Evolutionary conservation across 2,113 vertebrate species (phyloP), one percentile per base, ranked within the genome.

Genomic region (Oxyruncus cristatus): DNA sequence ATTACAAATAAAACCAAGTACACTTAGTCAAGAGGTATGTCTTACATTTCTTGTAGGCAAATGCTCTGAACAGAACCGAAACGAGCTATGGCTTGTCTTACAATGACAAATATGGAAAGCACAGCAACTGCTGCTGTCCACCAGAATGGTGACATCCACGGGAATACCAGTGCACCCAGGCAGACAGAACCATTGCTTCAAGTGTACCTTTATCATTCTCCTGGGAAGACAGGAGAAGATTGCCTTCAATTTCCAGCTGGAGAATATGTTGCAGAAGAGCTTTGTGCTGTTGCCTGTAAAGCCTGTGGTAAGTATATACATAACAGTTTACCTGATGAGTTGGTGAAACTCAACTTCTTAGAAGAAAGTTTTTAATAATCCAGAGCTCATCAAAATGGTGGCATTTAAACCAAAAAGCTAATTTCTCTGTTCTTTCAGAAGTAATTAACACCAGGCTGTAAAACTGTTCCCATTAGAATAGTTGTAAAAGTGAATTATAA

Each of bases 261-360:
- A 68, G 98, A 99, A 27, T 99, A 99, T 44, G 94, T 99, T 62
- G 98, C 98, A 17, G 99, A 99, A 97, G 99, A 99, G 72, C 98
- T 99, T 74, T 99, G 99, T 55, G 74, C 99, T 88, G 95, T 95
- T 81, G 99, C 99, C 74, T 99, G 99, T 81, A 99, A 99, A 98
- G 98, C 98, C 37, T 99, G 99, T 79, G 99, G 99, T 99, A 95
- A 98, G 98, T 98, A 49, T 46, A 49, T 37, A 44, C 49, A 6
- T 88, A 59, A n/a, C 2, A 11, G 17, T 90, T 80, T 97, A 68
- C 33, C 41, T 96, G 32, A 50, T 52, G 23, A 72, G 42, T 46
- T 21, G 56, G 9, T 28, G 42, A 84, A 83, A 71, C 76, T 39
- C 20, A 77, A 2, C 18, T 66, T 78, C 39, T 39, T 67, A 22